phyloP scores from a whole-genome alignment of 2,113 vertebrate species.

The Corythoichthys haematopterus region DNA sequence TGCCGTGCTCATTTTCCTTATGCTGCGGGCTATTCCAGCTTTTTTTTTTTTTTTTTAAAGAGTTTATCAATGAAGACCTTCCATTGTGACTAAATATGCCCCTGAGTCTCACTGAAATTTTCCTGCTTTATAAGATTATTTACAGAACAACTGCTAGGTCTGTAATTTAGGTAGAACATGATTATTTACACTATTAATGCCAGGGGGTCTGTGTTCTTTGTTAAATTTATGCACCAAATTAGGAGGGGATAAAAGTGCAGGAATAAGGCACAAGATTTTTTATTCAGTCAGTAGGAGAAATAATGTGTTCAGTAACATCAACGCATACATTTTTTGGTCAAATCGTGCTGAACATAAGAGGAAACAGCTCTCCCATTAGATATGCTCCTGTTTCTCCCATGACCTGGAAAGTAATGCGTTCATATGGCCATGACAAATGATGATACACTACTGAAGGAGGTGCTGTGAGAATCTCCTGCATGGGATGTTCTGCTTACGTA shows the following conservation, averaged over 20 bases:
- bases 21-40: not conserved
- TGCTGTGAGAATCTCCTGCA: constrained; percentile 29
- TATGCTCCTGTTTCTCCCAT: constrained; percentile 30
- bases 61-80: not conserved
- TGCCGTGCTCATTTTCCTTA: not conserved
- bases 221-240: not conserved
- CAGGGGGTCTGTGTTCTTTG: not conserved
- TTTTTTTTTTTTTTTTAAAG: not conserved
- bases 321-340: constrained; percentile 2
- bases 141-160: not conserved
- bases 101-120: constrained; percentile 10
- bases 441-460: constrained; percentile 37
- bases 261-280: constrained; percentile 2
- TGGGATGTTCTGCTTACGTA: constrained; percentile 2
- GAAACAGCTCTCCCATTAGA: constrained; percentile 1
- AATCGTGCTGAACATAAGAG: not conserved
- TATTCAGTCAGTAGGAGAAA: constrained; percentile 1
- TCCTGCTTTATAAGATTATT: not conserved
- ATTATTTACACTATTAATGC: not conserved
- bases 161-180: not conserved
- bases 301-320: not conserved
- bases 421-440: constrained; percentile 26
- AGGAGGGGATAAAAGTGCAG: not conserved
- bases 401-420: constrained; percentile 42
- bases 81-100: not conserved